A percentile compares a stretch with the other conserved stretches of the same genome.
Evolutionary conservation across 2,888 invertebrate genomes (phyloP).

Genomic region (Eristalis arbustorum): DNA sequence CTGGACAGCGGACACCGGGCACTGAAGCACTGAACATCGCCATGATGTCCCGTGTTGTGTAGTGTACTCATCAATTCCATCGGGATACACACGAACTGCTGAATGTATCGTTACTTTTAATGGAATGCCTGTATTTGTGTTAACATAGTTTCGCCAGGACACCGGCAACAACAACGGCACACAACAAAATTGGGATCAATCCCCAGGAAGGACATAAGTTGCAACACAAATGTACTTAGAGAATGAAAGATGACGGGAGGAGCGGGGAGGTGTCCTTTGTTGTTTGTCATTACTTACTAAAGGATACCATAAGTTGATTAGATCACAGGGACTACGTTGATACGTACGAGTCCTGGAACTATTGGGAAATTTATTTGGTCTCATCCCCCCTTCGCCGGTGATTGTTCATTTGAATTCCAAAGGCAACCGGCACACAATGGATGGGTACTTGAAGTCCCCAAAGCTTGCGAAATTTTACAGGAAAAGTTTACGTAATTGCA

Average conservation of each 20-base stretch:
- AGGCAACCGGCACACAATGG: not conserved
- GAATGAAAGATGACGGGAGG: conserved; percentile 28
- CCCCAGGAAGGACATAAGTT: conserved; percentile 39
- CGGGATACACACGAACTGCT: conserved; percentile 6
- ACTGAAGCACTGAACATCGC: not conserved
- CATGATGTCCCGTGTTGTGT: not conserved
- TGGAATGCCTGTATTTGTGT: conserved; percentile 50
- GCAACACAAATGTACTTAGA: conserved; percentile 37
- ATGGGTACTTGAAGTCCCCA: not conserved
- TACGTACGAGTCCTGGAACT: not conserved
- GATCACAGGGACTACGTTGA: not conserved
- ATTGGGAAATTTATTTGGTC: not conserved
- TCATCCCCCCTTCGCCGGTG: not conserved
- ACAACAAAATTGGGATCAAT: conserved; percentile 14
- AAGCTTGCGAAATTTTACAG: not conserved
- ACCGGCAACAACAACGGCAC: not conserved
- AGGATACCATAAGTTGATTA: conserved; percentile 24
- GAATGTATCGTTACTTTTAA: conserved; percentile 54
- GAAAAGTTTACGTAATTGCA: not conserved
- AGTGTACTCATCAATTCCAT: not conserved
- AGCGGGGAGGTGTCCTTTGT: not conserved
- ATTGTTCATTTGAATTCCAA: not conserved
- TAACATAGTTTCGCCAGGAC: conserved; percentile 39
- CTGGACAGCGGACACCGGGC: not conserved
- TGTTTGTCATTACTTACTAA: conserved; percentile 43